phyloP scores from a whole-genome alignment of 1,140 invertebrate species.

The Steinernema khuongi region DNA sequence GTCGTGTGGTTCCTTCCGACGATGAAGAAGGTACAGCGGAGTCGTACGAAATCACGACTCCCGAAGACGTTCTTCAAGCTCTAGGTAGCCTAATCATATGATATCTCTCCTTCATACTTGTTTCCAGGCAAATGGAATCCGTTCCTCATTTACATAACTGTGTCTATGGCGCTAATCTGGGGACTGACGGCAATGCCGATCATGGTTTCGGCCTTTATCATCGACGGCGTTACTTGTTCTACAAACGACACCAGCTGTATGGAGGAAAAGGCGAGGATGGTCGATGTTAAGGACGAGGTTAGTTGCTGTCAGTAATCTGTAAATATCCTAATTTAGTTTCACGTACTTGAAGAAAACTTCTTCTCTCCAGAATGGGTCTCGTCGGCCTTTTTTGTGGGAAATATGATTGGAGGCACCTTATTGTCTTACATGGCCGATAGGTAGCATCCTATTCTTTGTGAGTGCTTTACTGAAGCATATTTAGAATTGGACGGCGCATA shows the following conservation, averaged over 20 bases:
- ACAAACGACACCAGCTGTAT: background rate
- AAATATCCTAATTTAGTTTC: constrained; percentile 3
- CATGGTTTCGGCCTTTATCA: constrained; percentile 16
- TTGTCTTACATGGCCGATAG: constrained; percentile 17
- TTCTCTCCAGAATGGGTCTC: constrained; percentile 14
- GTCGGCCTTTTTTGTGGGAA: constrained; percentile 20
- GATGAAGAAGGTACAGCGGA: background rate
- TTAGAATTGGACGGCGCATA: constrained; percentile 19
- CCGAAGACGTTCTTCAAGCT: background rate
- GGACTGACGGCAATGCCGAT: constrained; percentile 5
- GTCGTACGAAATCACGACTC: background rate
- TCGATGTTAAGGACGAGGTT: constrained; percentile 18
- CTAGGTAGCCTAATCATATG: background rate
- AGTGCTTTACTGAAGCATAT: background rate
- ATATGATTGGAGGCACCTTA: constrained; percentile 12
- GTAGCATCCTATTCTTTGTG: background rate
- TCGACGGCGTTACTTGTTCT: constrained; percentile 17
- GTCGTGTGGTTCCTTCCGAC: background rate
- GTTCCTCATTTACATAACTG: background rate
- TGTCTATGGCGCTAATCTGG: constrained; percentile 8
- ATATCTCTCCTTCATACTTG: background rate
- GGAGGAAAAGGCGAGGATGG: constrained; percentile 1
- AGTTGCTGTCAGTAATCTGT: no score
- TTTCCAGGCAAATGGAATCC: background rate
- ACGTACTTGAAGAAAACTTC: background rate